Evolutionary conservation across 1,140 invertebrate species (phyloP).

Genomic region (Bombus polaris): DNA sequence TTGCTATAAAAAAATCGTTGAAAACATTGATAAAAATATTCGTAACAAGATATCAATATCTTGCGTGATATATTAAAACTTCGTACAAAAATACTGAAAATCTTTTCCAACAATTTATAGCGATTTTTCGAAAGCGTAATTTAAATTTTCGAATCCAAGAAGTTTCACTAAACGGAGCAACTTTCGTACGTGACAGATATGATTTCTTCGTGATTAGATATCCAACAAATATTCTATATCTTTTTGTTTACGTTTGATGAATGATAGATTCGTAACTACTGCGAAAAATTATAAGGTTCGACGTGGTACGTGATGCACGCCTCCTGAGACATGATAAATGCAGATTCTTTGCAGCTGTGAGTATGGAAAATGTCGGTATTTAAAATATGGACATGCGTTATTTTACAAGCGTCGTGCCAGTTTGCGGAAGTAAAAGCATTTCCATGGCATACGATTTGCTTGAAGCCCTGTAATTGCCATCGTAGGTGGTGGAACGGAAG

Average conservation of each 20-base stretch:
- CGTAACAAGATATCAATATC: too few species aligned
- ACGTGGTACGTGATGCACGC: not conserved
- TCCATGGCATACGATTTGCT: slow-evolving; percentile 57
- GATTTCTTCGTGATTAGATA: not conserved
- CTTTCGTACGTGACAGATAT: not conserved
- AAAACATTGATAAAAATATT: too few species aligned
- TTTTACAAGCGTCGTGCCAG: slow-evolving; percentile 24
- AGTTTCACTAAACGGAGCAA: too few species aligned
- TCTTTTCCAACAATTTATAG: too few species aligned
- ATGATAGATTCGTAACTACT: not conserved
- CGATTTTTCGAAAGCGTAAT: too few species aligned
- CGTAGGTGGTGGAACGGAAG: slow-evolving; percentile 68
- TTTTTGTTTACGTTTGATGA: not conserved
- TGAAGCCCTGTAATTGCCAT: slow-evolving; percentile 66
- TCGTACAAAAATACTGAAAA: too few species aligned
- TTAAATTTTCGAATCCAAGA: too few species aligned
- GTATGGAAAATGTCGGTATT: not conserved
- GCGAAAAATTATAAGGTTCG: not conserved
- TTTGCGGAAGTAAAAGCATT: slow-evolving; percentile 56
- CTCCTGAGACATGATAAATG: not conserved
- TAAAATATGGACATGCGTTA: slow-evolving; percentile 17
- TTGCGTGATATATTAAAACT: too few species aligned
- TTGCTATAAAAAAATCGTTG: too few species aligned
- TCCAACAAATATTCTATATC: not conserved
- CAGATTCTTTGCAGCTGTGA: not conserved